Base-by-base conservation (phyloP, 2,797 vertebrate species). In the Malurus splendens region DNA sequence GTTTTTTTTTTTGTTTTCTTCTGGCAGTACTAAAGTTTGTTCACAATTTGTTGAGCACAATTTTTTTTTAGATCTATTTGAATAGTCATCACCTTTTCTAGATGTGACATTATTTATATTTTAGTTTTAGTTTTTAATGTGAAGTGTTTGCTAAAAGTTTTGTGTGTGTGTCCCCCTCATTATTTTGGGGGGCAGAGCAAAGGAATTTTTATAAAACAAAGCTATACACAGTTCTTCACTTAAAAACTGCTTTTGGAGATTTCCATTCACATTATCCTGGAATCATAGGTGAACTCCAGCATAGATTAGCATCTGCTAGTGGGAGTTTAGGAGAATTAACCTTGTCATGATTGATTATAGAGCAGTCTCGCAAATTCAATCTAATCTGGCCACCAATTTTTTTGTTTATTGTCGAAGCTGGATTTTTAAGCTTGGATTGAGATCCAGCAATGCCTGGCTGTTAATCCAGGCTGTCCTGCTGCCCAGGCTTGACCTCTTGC, bases 311-410 rank as follows among this genome's bases (percentile, higher is more conserved):
- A 92, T 94, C 86, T 92, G 42, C 42, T 56, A 32, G 80, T 39
- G 82, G 84, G 80, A 86, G 24, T 79, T 90, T 47, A 70, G 32
- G 33, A 76, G 82, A 94, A 79, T 92, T 90, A 94, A 87, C 50
- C 56, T 73, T 82, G 87, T 70, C 83, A 33, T 16, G 67, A 89
- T 38, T 52, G 45, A 88, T 90, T 90, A 76, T 12, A 19, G 64
- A 74, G 27, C 0, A 3, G 36, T 70, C 30, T 72, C 45, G 93
- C 72, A 82, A 80, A 91, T 77, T 80, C 72, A 71, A 7, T 85
- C 32, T 56, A 50, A 82, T 77, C 60, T 73, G 80, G 50, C 77
- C 1, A 0, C n/a, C 27, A 50, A 3, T 86, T 86, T 78, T 89
- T 73, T 33, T 81, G 82, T 84, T 87, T 89, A 65, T 89, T 94